A percentile compares a stretch with the other conserved stretches of the same genome.
phyloP scores from a whole-genome alignment of 2,113 vertebrate genomes.

The Chionomys nivalis region DNA sequence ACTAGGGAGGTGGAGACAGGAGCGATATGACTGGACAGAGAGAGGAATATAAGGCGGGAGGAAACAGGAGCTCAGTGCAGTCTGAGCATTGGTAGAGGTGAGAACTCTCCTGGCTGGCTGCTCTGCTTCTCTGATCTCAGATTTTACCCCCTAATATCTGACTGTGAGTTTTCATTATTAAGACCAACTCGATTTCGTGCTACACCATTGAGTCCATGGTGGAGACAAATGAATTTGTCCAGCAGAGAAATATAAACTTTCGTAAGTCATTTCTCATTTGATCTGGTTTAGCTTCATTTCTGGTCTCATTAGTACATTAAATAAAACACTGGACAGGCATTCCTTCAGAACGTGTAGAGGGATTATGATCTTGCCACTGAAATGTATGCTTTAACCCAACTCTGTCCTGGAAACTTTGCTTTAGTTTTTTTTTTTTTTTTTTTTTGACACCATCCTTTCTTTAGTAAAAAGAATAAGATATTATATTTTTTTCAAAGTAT shows the following conservation, averaged over 20 bases:
- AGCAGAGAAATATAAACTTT: neutral
- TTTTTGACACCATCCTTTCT: neutral
- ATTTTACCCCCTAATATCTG: no score
- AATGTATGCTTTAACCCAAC: neutral
- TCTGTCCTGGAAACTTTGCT: neutral
- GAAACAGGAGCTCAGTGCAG: no score
- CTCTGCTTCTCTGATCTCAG: no score
- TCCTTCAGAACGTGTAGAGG: neutral
- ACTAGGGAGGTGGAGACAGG: no score
- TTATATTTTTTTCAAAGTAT: neutral
- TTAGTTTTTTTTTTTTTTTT: neutral
- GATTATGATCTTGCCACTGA: slow-evolving; percentile 24
- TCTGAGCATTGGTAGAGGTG: no score
- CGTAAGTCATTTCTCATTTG: neutral
- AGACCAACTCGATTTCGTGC: no score
- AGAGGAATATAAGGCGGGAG: no score
- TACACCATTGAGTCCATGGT: neutral
- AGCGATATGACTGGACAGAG: no score
- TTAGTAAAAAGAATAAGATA: neutral
- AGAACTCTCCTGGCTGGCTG: no score
- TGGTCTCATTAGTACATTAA: slow-evolving; percentile 28
- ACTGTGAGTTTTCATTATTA: no score
- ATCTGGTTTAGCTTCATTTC: neutral
- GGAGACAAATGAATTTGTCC: slow-evolving; percentile 4
- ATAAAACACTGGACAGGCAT: neutral